A percentile compares a stretch with the other conserved stretches of the same genome.
Conservation (phyloP, 2,797 vertebrate species). For the Malacoraja senta region DNA sequence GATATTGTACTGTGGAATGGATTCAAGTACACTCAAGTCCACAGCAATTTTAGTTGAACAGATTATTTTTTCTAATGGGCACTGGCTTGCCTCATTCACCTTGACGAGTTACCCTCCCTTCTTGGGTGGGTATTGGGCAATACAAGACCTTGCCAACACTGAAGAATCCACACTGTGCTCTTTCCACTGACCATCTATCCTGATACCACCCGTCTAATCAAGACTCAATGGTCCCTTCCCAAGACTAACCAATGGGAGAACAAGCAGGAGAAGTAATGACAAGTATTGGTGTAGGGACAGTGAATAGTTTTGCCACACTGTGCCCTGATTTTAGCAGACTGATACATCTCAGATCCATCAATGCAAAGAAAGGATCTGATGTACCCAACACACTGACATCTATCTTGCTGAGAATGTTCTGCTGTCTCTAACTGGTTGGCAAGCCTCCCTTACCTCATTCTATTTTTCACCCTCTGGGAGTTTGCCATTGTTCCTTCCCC, state of each 20-base stretch:
- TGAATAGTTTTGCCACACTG: neutral
- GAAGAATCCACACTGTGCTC: no score
- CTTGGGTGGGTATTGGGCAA: no score
- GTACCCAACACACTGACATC: neutral
- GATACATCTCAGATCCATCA: neutral
- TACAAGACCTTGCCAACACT: no score
- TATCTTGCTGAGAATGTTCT: neutral
- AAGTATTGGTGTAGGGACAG: neutral
- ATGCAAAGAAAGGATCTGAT: neutral
- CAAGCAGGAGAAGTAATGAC: neutral
- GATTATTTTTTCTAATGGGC: no score
- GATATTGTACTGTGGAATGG: no score
- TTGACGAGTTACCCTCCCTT: no score
- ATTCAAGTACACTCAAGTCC: no score
- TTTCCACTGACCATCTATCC: no score
- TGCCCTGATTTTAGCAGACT: neutral
- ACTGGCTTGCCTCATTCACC: no score
- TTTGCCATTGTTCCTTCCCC: neutral
- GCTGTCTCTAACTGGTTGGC: neutral
- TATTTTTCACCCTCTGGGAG: neutral
- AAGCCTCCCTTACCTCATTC: neutral
- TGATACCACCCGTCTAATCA: neutral
- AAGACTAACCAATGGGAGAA: neutral
- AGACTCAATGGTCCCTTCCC: neutral
- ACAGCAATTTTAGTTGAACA: no score